Evolutionary conservation across 2,113 vertebrate species (phyloP).

Genomic region (Leucopternis melanops): DNA sequence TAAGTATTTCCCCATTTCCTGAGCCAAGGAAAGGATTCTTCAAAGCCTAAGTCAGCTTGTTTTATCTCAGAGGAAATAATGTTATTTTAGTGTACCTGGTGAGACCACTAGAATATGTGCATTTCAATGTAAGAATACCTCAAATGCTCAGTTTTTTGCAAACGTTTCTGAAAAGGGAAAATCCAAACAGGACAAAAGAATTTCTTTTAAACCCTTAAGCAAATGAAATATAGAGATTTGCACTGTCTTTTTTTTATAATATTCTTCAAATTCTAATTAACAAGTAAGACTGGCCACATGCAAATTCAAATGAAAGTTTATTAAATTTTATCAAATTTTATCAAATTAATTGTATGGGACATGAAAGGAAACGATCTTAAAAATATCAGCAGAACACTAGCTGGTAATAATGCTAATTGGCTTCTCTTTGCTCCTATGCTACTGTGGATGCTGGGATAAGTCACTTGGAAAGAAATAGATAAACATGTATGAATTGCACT

Average conservation of each 20-base stretch:
- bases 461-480: background rate
- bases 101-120: background rate
- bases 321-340: background rate
- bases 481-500: background rate
- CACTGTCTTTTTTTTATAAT: background rate
- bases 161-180: background rate
- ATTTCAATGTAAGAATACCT: background rate
- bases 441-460: background rate
- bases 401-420: background rate
- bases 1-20: background rate
- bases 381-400: background rate
- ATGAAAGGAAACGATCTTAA: conserved; percentile 5
- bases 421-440: background rate
- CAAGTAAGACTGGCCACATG: background rate
- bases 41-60: background rate
- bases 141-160: background rate
- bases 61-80: background rate
- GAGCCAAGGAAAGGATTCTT: background rate
- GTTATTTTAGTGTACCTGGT: background rate
- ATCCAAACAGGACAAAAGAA: background rate
- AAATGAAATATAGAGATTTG: background rate
- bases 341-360: background rate
- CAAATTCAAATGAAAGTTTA: conserved; percentile 28
- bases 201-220: background rate
- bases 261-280: conserved; percentile 1